These are phyloP conservation scores for Ceramica pisi DNA, from an alignment of 2,888 invertebrate genomes.

Conservation along the genomic window DNA sequence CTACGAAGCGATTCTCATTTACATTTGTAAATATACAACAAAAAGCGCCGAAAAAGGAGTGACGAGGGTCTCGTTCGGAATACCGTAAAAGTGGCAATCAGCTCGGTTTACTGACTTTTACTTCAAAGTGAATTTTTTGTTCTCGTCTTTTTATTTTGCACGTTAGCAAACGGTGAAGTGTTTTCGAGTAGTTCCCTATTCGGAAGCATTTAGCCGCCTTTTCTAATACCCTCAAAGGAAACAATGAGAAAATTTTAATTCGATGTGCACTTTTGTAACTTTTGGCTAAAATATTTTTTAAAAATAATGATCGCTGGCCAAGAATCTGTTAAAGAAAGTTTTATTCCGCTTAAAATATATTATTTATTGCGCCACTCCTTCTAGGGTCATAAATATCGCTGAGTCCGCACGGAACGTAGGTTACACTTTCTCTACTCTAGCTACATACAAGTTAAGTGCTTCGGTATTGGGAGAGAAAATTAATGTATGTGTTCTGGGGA, in stretches of 20 bases:
- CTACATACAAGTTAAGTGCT: conserved; percentile 66
- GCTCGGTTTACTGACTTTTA: conserved; percentile 82
- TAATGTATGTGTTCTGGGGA: conserved; percentile 56
- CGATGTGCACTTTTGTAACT: conserved; percentile 21
- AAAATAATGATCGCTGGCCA: conserved; percentile 23
- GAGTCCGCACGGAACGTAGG: conserved; percentile 57
- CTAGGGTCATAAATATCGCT: conserved; percentile 64
- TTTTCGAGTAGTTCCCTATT: conserved; percentile 73
- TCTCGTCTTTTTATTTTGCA: conserved; percentile 76
- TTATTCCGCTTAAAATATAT: conserved; percentile 56
- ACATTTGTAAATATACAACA: conserved; percentile 81
- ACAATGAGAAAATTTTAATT: conserved; percentile 51
- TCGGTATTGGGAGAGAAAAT: conserved; percentile 57
- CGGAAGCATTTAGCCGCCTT: conserved; percentile 66
- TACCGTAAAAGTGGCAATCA: conserved; percentile 86
- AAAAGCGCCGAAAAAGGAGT: conserved; percentile 80
- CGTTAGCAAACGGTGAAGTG: conserved; percentile 71
- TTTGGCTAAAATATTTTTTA: conserved; percentile 37
- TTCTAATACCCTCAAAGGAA: conserved; percentile 62
- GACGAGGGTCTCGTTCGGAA: conserved; percentile 84
- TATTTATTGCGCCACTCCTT: conserved; percentile 63
- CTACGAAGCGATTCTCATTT: conserved; percentile 71
- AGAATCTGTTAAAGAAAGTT: conserved; percentile 40
- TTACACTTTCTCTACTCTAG: conserved; percentile 57
- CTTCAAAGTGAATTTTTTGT: conserved; percentile 82